Conservation (phyloP, 1,140 invertebrate genomes). For the Onthophagus taurus region DNA sequence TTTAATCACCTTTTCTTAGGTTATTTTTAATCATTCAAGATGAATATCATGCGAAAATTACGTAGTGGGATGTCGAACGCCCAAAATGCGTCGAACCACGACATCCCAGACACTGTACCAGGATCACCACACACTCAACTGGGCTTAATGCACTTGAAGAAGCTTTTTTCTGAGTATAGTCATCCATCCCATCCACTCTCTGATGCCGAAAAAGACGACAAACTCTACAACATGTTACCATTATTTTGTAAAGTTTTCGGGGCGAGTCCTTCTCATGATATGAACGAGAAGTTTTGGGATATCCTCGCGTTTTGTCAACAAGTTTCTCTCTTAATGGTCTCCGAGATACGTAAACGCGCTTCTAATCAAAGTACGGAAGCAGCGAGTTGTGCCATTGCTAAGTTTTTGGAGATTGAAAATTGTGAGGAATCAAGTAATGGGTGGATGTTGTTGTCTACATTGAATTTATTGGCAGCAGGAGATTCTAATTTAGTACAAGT, state of each 20-base stretch:
- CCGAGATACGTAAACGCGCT: slow-evolving; percentile 84
- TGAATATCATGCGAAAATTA: slow-evolving; percentile 83
- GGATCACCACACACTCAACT: slow-evolving; percentile 72
- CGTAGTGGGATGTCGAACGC: slow-evolving; percentile 47
- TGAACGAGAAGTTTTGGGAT: slow-evolving; percentile 93
- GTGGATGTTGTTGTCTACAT: slow-evolving; percentile 88
- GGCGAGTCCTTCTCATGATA: slow-evolving; percentile 77
- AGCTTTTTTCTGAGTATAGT: slow-evolving; percentile 88
- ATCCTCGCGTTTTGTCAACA: slow-evolving; percentile 87
- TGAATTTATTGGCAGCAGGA: slow-evolving; percentile 83
- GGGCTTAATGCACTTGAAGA: slow-evolving; percentile 91
- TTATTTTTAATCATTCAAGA: slow-evolving; percentile 31
- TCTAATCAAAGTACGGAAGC: slow-evolving; percentile 93
- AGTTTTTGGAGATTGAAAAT: slow-evolving; percentile 89
- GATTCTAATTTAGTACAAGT: slow-evolving; percentile 65
- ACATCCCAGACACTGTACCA: slow-evolving; percentile 43
- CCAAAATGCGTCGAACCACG: slow-evolving; percentile 40
- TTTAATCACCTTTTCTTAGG: background rate
- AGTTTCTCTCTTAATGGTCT: slow-evolving; percentile 90
- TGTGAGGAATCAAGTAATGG: slow-evolving; percentile 89
- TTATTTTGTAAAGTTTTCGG: slow-evolving; percentile 96
- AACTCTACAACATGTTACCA: slow-evolving; percentile 96
- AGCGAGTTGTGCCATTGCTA: slow-evolving; percentile 90
- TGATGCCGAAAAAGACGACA: slow-evolving; percentile 81
- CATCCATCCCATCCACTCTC: slow-evolving; percentile 72